Evolutionary conservation across 2,113 vertebrate genomes (phyloP).

Genomic region (Microcebus griseorufus): DNA sequence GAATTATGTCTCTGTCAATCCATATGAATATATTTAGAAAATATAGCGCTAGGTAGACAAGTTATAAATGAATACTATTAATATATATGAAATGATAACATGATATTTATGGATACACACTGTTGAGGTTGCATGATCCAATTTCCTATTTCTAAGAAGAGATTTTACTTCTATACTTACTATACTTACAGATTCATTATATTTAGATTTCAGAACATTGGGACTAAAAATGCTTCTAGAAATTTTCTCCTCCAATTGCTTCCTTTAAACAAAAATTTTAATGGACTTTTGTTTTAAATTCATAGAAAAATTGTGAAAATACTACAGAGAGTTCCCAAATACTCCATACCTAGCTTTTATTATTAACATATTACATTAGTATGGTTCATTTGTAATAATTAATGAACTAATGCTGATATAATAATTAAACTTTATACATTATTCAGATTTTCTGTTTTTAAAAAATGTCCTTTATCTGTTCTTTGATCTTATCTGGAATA

Average conservation of each 20-base stretch:
- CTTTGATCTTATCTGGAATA: not conserved
- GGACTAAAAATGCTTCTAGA: not conserved
- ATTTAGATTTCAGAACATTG: not conserved
- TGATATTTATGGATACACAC: not conserved
- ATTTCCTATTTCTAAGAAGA: not conserved
- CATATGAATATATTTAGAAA: not conserved
- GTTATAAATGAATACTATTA: not conserved
- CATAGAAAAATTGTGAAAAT: not conserved
- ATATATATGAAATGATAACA: not conserved
- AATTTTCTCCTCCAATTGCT: not conserved
- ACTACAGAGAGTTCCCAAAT: not conserved
- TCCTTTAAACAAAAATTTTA: not conserved
- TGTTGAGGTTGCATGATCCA: not conserved
- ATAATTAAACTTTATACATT: not conserved
- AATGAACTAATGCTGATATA: not conserved
- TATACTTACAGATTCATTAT: not conserved
- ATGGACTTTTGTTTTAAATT: conserved; percentile 23
- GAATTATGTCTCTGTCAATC: not conserved
- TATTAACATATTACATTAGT: not conserved
- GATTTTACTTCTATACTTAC: conserved; percentile 30
- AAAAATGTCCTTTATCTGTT: not conserved
- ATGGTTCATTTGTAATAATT: not conserved
- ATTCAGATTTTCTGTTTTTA: not conserved
- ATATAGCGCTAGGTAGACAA: not conserved
- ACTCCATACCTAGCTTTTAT: not conserved